Base-by-base conservation (phyloP, 1,140 invertebrate genomes). In the Panagrolaimus sp. region DNA sequence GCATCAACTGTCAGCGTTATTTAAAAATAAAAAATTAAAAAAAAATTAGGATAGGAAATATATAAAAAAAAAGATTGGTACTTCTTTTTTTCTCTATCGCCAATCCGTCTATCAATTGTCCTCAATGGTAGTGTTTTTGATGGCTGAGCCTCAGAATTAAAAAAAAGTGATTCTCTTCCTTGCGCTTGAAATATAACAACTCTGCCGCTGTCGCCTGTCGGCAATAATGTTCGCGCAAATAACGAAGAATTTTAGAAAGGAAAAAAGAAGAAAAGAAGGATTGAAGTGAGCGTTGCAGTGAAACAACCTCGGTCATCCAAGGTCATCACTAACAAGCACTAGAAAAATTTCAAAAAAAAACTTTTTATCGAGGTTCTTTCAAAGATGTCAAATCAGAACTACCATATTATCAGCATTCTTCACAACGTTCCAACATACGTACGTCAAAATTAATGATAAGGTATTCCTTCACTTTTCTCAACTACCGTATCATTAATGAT, bases 251-350 rank as follows among this genome's bases (percentile, higher is more conserved):
- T 58, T 58, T 58, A 58, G 52, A 38, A 38, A 38, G 32, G 7
- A 7, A 38, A 7, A 38, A 38, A 38, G n/a, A n/a, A n/a, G n/a
- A n/a, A 38, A 38, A 38, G 32, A 38, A 38, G 52, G 52, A 58
- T 58, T 58, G 52, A 58, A 58, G 52, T 26, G 52, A 21, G 52
- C 52, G 52, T 58, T 28, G 52, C 15, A 21, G 17, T 58, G 52
- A 58, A 58, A 58, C 52, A 58, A 58, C 52, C 52, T 58, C 52
- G 52, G 32, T 26, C 52, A 58, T 58, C 52, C 52, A 58, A 58
- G 52, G 52, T 58, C 52, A 58, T 58, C 52, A 58, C 21, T 58
- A 28, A 38, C 32, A 38, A 38, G 32, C 32, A 38, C 32, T 38
- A 38, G 32, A 38, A 7, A 38, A 38, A 38, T 38, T 38, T 38